A percentile compares a stretch with the other conserved stretches of the same genome.
These are phyloP conservation scores for Argyrosomus regius DNA, from an alignment of 2,797 vertebrate species.

Conservation along the genomic window DNA sequence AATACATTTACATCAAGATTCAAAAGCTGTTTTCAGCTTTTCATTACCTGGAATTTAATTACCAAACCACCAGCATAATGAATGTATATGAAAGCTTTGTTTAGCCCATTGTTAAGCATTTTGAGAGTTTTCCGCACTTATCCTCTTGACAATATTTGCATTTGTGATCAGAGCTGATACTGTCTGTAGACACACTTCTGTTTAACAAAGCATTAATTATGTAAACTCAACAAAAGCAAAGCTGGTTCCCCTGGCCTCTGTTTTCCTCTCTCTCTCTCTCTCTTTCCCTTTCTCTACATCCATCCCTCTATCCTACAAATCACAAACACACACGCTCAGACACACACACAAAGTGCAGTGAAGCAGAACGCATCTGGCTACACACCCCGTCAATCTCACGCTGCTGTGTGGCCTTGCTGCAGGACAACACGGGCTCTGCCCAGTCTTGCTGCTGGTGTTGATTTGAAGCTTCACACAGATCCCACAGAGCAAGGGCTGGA, in stretches of 20 bases:
- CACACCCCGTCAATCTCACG: slow-evolving; percentile 71
- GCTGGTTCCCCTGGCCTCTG: slow-evolving; percentile 56
- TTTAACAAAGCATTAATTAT: slow-evolving; percentile 80
- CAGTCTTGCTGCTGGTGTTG: slow-evolving; percentile 67
- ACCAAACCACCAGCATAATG: slow-evolving; percentile 43
- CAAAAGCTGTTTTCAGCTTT: slow-evolving; percentile 45
- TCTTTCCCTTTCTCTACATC: slow-evolving; percentile 28
- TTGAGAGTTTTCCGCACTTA: slow-evolving; percentile 52
- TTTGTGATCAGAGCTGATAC: slow-evolving; percentile 75
- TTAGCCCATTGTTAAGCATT: slow-evolving; percentile 45
- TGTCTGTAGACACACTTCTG: slow-evolving; percentile 69
- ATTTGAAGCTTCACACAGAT: slow-evolving; percentile 64
- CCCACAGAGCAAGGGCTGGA: slow-evolving; percentile 16
- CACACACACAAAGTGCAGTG: slow-evolving; percentile 62
- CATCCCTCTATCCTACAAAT: slow-evolving; percentile 63
- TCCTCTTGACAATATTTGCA: slow-evolving; percentile 74
- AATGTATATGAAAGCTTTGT: slow-evolving; percentile 39
- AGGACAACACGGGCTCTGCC: slow-evolving; percentile 59
- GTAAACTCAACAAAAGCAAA: slow-evolving; percentile 75
- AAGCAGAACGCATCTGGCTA: slow-evolving; percentile 68
- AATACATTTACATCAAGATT: slow-evolving; percentile 34
- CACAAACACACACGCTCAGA: slow-evolving; percentile 60
- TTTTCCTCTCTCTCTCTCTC: slow-evolving; percentile 12
- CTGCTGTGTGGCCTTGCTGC: slow-evolving; percentile 70
- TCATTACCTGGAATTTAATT: slow-evolving; percentile 69